Percentiles rank a stretch among this genome's conserved stretches.
phyloP scores from a whole-genome alignment of 2,113 vertebrate species.

The Rostratula benghalensis region DNA sequence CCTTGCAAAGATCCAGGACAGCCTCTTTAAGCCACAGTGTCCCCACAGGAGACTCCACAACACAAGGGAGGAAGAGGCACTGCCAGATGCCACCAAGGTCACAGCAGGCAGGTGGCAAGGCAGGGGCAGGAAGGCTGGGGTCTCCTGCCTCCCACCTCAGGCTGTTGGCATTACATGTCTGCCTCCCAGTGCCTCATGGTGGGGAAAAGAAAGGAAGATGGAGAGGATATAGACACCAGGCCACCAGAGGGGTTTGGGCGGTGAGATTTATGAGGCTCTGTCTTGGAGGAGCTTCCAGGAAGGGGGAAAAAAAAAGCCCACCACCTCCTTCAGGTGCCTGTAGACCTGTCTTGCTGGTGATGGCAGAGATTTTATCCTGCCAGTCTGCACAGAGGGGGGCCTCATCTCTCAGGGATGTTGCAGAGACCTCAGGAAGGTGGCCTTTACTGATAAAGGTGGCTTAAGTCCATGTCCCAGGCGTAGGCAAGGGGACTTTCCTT shows the following conservation, averaged over 20 bases:
- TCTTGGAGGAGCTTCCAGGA: conserved; percentile 29
- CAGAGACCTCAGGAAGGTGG: neutral
- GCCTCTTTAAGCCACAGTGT: neutral
- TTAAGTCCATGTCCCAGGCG: neutral
- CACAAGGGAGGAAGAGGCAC: neutral
- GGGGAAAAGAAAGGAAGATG: neutral
- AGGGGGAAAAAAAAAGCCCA: neutral
- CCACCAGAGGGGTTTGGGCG: conserved; percentile 3
- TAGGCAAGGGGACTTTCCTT: neutral
- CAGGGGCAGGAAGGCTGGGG: neutral
- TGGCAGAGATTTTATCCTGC: neutral
- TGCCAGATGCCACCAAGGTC: neutral
- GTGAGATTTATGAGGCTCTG: conserved; percentile 34
- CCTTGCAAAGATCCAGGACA: neutral
- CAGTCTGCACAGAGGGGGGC: conserved; percentile 1
- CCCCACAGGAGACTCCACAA: neutral
- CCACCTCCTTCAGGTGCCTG: neutral
- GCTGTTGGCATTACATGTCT: neutral
- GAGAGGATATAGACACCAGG: conserved; percentile 4
- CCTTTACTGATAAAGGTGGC: neutral
- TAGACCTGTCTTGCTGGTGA: neutral
- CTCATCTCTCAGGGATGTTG: neutral
- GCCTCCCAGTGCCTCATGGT: neutral
- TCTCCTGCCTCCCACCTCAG: neutral
- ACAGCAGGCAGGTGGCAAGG: rapidly evolving